These are phyloP conservation scores for Varanus komodoensis DNA, from an alignment of 2,113 vertebrate genomes.

Conservation along the genomic window DNA sequence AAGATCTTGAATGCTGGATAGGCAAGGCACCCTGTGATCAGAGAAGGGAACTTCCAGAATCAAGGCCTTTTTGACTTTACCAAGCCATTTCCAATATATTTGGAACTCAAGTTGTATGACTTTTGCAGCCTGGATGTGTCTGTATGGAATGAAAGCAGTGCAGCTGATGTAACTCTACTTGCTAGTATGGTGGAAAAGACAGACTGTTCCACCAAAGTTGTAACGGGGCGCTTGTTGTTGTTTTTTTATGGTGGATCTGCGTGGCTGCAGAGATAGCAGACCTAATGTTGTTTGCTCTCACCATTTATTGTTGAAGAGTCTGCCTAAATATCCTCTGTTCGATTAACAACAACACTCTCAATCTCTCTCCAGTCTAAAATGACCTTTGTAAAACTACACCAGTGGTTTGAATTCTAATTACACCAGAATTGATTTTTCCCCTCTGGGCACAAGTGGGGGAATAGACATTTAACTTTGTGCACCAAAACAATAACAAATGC, in stretches of 20 bases:
- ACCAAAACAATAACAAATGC: slow-evolving; percentile 47
- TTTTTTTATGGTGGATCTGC: slow-evolving; percentile 4
- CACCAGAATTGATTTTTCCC: slow-evolving; percentile 47
- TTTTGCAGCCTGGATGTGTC: neutral
- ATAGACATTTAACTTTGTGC: slow-evolving; percentile 46
- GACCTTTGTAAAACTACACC: slow-evolving; percentile 53
- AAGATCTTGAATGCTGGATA: neutral
- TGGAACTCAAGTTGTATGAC: neutral
- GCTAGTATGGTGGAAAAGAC: slow-evolving; percentile 7
- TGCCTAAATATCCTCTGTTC: slow-evolving; percentile 45
- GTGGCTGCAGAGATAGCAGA: neutral
- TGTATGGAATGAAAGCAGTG: neutral
- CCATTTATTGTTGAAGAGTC: slow-evolving; percentile 51
- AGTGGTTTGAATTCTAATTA: slow-evolving; percentile 29
- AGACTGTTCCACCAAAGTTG: slow-evolving; percentile 17
- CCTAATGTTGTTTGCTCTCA: slow-evolving; percentile 47
- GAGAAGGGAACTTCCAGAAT: neutral
- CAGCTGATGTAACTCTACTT: neutral
- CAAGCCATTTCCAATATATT: neutral
- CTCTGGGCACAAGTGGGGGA: slow-evolving; percentile 30
- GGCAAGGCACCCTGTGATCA: neutral
- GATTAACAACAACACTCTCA: slow-evolving; percentile 50
- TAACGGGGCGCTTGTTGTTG: neutral
- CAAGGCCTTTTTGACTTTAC: neutral
- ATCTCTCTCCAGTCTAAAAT: slow-evolving; percentile 44